These are phyloP conservation scores for Sylvia borin DNA, from an alignment of 2,797 vertebrate genomes.

Conservation along the genomic window DNA sequence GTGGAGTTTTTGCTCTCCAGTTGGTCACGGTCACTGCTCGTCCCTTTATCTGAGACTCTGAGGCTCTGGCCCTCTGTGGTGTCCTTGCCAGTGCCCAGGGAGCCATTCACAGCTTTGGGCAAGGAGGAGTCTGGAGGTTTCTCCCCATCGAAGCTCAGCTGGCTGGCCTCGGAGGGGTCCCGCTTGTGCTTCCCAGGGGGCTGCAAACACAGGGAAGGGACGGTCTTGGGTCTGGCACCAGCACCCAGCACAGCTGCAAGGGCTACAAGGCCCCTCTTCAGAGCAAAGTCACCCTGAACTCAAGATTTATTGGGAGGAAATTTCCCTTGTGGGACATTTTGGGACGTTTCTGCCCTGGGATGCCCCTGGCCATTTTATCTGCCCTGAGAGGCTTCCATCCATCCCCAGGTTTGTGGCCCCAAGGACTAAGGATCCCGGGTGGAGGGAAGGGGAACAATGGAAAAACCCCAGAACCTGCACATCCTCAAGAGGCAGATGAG, in stretches of 20 bases:
- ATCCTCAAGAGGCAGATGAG: neutral
- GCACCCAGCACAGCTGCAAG: neutral
- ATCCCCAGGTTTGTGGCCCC: neutral
- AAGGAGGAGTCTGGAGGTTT: conserved; percentile 43
- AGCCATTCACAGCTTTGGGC: conserved; percentile 42
- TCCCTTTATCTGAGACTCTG: conserved; percentile 54
- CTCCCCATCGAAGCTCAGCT: conserved; percentile 82
- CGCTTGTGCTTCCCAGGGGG: conserved; percentile 73
- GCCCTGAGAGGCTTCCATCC: neutral
- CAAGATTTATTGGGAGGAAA: neutral
- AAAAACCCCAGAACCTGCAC: neutral
- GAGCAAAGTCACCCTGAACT: neutral
- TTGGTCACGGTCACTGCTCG: conserved; percentile 67
- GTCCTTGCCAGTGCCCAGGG: conserved; percentile 32
- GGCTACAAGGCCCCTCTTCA: neutral
- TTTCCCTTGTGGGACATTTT: neutral
- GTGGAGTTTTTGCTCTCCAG: conserved; percentile 74
- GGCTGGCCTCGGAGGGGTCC: conserved; percentile 81
- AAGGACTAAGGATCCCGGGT: neutral
- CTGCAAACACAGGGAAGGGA: conserved; percentile 51
- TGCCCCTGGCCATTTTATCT: no score
- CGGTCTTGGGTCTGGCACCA: neutral
- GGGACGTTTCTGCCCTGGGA: neutral
- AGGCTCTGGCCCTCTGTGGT: conserved; percentile 9
- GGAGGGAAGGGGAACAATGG: neutral